Conservation (phyloP, 53 echinoderm and acorn worm species). For the Henricia sp. region DNA sequence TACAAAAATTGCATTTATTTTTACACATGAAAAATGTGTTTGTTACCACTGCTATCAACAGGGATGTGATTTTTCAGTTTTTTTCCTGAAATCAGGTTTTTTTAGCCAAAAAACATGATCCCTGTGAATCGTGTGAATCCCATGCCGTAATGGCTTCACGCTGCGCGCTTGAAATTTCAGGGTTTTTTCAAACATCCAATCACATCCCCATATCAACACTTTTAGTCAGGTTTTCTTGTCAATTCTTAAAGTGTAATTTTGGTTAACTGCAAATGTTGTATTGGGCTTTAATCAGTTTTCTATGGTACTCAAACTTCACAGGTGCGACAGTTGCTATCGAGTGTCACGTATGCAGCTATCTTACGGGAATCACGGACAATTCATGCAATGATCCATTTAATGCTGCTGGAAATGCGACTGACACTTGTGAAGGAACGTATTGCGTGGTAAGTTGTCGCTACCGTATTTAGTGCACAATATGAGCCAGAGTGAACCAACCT, state of each 20-base stretch:
- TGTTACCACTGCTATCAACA: no score
- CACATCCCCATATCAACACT: not conserved
- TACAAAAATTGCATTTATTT: no score
- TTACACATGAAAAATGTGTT: no score
- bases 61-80: no score
- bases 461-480: not conserved
- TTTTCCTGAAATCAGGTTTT: no score
- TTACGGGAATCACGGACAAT: not conserved
- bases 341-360: slow-evolving; percentile 13
- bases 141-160: no score
- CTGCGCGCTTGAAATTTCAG: no score
- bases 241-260: no score
- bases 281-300: not conserved
- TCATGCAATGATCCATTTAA: slow-evolving; percentile 33
- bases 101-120: no score
- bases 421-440: slow-evolving; percentile 28
- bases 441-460: slow-evolving; percentile 5
- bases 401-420: not conserved
- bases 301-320: not conserved
- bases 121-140: no score
- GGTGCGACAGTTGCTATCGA: not conserved
- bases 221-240: not conserved
- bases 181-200: not conserved
- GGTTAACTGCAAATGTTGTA: not conserved
- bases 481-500: not conserved